Conservation (phyloP, 2,888 invertebrate species). For the Gasteruption jaculator region DNA sequence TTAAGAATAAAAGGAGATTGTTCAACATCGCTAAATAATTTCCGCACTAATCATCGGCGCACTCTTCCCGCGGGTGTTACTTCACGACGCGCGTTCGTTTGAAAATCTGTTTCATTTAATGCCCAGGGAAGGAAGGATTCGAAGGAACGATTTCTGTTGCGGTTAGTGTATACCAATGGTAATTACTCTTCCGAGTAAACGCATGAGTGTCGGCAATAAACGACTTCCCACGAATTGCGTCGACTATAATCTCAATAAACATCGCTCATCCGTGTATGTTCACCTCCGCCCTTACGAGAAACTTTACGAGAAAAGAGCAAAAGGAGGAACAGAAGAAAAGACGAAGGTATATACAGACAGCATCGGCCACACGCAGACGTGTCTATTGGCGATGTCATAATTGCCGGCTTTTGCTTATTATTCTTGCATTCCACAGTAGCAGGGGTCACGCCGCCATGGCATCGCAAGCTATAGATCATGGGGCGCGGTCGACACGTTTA, state of each 20-base stretch:
- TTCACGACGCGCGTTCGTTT: no score
- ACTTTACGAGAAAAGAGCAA: slow-evolving; percentile 36
- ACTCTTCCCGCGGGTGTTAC: no score
- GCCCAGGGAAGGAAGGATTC: no score
- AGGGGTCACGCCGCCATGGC: slow-evolving; percentile 26
- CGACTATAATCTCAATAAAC: slow-evolving; percentile 42
- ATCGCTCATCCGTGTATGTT: slow-evolving; percentile 32
- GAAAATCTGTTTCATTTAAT: slow-evolving; percentile 7
- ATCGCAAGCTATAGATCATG: slow-evolving; percentile 38
- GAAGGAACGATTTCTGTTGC: no score
- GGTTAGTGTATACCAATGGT: slow-evolving; percentile 17
- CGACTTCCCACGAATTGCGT: slow-evolving; percentile 34
- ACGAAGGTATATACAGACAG: no score
- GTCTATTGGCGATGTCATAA: slow-evolving; percentile 40
- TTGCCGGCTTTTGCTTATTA: slow-evolving; percentile 43
- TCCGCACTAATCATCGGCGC: no score
- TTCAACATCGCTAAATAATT: no score
- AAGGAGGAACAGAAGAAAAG: no score
- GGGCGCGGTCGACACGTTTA: slow-evolving; percentile 20
- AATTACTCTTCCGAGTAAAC: slow-evolving; percentile 24
- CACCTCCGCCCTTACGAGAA: slow-evolving; percentile 30
- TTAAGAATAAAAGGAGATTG: no score
- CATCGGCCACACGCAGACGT: slow-evolving; percentile 15
- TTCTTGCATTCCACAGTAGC: slow-evolving; percentile 37
- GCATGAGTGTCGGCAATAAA: slow-evolving; percentile 25